These are phyloP conservation scores for Pelobates cultripes DNA, from an alignment of 2,797 vertebrate species.

Conservation along the genomic window DNA sequence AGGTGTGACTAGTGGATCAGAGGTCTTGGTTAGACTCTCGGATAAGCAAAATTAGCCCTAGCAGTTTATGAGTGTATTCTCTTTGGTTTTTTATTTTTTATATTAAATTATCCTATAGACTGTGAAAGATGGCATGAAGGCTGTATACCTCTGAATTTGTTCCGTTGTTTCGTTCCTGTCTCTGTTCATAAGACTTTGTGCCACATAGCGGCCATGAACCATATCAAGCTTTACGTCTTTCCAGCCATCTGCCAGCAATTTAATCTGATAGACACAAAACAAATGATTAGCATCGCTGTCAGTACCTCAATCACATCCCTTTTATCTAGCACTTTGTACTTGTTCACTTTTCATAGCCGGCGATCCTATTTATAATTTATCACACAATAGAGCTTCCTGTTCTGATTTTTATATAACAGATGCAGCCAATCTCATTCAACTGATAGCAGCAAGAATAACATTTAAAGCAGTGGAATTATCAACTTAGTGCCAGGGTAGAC, in stretches of 20 bases:
- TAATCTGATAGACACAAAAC: constrained; percentile 64
- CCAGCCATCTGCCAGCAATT: constrained; percentile 81
- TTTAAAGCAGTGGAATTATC: too few species aligned
- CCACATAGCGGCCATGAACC: constrained; percentile 81
- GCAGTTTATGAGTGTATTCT: too few species aligned
- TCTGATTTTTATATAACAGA: constrained; percentile 25
- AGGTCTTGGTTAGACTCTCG: too few species aligned
- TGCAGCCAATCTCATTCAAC: too few species aligned
- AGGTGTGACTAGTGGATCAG: too few species aligned
- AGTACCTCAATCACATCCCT: constrained; percentile 34
- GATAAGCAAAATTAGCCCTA: too few species aligned
- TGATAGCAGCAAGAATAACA: too few species aligned
- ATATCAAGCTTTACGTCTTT: constrained; percentile 80
- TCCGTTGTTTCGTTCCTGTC: constrained; percentile 75
- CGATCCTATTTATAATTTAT: constrained; percentile 39
- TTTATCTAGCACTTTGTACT: constrained; percentile 25
- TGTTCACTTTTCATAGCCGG: constrained; percentile 36
- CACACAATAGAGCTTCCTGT: constrained; percentile 19
- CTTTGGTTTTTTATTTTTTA: too few species aligned
- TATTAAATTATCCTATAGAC: too few species aligned
- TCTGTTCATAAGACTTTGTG: constrained; percentile 77
- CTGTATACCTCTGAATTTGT: constrained; percentile 74
- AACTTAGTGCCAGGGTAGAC: too few species aligned
- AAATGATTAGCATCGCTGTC: constrained; percentile 51
- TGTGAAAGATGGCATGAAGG: neutral